These are phyloP conservation scores for Cossypha polioptera DNA, from an alignment of 2,797 vertebrate species.

Conservation along the genomic window DNA sequence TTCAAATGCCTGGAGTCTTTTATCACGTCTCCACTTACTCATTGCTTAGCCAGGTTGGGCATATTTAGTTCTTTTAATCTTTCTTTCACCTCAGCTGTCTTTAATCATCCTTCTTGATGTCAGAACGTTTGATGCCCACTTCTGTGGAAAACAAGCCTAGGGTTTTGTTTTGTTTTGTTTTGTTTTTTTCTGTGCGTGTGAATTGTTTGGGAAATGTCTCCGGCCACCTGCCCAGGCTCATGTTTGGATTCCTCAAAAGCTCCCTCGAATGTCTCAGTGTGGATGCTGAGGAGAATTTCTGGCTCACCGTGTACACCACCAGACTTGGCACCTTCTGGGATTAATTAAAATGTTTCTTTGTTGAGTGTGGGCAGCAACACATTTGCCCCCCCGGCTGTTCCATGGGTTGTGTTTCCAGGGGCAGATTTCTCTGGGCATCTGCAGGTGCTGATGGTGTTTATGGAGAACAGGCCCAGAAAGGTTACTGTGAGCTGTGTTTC, in stretches of 20 bases:
- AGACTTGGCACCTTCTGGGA: neutral
- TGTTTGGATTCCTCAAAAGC: constrained; percentile 45
- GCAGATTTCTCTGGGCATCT: neutral
- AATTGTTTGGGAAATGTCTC: constrained; percentile 13
- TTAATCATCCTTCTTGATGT: constrained; percentile 68
- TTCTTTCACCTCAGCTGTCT: constrained; percentile 47
- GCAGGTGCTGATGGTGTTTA: neutral
- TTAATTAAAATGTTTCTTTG: neutral
- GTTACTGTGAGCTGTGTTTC: neutral
- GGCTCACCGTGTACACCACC: neutral
- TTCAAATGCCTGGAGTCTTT: constrained; percentile 60
- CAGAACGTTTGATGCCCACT: constrained; percentile 59
- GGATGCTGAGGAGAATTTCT: neutral
- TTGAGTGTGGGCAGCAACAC: neutral
- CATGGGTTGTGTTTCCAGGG: neutral
- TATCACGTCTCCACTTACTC: constrained; percentile 51
- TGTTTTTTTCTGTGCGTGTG: neutral
- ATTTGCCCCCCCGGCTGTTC: neutral
- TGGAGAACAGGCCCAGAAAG: neutral
- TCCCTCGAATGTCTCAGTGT: neutral
- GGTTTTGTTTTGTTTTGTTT: neutral
- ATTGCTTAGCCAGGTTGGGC: constrained; percentile 61
- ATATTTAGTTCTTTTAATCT: constrained; percentile 68
- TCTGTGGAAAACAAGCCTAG: neutral
- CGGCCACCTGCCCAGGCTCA: neutral